phyloP scores from a whole-genome alignment of 2,797 vertebrate species.

The Crypturellus tataupa region DNA sequence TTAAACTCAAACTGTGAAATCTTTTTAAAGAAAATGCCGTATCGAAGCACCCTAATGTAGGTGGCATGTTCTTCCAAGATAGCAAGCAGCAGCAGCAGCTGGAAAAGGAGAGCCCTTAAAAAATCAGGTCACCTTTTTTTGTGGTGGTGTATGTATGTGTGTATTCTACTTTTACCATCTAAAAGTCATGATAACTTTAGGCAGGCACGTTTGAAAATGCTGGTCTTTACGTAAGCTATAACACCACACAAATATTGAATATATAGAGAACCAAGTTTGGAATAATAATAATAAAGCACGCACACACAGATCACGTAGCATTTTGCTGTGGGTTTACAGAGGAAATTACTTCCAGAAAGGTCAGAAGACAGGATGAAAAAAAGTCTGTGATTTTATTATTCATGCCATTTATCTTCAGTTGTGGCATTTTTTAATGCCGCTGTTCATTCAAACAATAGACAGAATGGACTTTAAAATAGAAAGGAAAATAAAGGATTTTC shows the following conservation, averaged over 20 bases:
- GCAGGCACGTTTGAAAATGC: conserved; percentile 1
- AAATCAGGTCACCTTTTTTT: background rate
- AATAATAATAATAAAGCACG: background rate
- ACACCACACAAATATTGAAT: conserved; percentile 33
- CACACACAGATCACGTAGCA: background rate
- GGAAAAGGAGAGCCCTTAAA: background rate
- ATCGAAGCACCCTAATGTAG: background rate
- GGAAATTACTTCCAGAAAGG: conserved; percentile 48
- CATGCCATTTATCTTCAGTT: background rate
- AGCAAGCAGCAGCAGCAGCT: background rate
- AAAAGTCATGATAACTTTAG: background rate
- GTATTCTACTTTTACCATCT: background rate
- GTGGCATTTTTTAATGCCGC: background rate
- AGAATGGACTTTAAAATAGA: background rate
- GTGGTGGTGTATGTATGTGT: background rate
- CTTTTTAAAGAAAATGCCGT: background rate
- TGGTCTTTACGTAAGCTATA: background rate
- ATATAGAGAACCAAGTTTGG: background rate
- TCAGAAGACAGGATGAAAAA: conserved; percentile 24
- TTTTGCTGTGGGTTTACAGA: conserved; percentile 25
- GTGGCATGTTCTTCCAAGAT: background rate
- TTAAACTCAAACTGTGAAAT: conserved; percentile 31
- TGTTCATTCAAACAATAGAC: conserved; percentile 11
- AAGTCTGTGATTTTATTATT: conserved; percentile 41
- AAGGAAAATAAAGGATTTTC: background rate